Base-by-base conservation (phyloP, 1,140 invertebrate genomes). In the Potamilus streckersoni region DNA sequence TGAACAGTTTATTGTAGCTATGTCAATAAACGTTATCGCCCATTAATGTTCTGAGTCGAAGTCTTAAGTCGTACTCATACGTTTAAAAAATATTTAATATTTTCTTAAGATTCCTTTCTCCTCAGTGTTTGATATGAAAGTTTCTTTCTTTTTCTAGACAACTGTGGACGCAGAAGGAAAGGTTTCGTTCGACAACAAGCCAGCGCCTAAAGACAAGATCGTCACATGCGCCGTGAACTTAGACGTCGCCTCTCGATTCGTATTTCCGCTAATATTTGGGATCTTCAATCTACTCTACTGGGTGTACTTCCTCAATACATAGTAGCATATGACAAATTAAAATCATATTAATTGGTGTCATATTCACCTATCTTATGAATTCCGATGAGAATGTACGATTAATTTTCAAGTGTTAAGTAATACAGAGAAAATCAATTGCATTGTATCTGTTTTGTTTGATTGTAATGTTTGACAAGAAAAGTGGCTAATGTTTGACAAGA, bases 201-300 rank as follows among this genome's bases (percentile, higher is more conserved):
- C 63, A 20, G 55, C 14, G 31, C 66, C 20, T 0, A 80, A 79
- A 55, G 71, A 78, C 16, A 74, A 73, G 23, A 83, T 82, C 0
- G 71, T 85, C 27, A 69, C 84, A 49, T 85, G 85, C 69, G 85
- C 85, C 0, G 80, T 75, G 72, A 84, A 85, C 65, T 66, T 93
- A 59, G 92, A 93, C 78, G 89, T 91, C 6, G 88, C 90, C 23
- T 87, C 91, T 14, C 81, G 92, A 8, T 86, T 91, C 58, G 78
- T 91, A 62, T 92, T 93, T 83, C 92, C 92, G 0, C 69, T 89
- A 2, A 81, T 85, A 1, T 92, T 92, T 80, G 81, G 86, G 56
- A 78, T 91, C 27, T 86, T 92, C 64, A 91, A 91, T 79, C 80
- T 91, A 19, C 84, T 90, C 63, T 92, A 92, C 82, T 92, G 96